phyloP scores from a whole-genome alignment of 1,140 invertebrate genomes.

The Drosophila parvula region DNA sequence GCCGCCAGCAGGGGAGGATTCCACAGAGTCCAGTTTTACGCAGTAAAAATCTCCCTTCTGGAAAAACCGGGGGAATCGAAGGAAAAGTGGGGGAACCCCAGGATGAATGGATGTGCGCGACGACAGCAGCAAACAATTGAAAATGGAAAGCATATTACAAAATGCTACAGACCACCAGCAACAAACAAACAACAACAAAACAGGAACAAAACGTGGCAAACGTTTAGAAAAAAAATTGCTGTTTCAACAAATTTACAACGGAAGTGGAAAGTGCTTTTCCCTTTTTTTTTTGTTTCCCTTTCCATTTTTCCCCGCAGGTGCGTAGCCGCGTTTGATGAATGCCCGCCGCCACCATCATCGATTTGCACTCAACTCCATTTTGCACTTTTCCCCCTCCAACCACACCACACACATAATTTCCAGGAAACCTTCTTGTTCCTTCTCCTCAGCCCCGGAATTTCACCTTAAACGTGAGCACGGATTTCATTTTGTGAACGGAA shows the following conservation, averaged over 20 bases:
- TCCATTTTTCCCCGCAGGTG: conserved; percentile 14
- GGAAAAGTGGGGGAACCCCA: conserved; percentile 30
- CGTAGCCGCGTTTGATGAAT: conserved; percentile 69
- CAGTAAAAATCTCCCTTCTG: background rate
- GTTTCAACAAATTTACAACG: conserved; percentile 82
- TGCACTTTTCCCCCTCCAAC: conserved; percentile 71
- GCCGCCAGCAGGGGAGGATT: conserved; percentile 33
- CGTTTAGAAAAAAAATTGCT: conserved; percentile 81
- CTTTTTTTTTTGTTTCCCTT: conserved; percentile 29
- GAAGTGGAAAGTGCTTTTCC: conserved; percentile 76
- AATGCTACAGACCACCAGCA: conserved; percentile 61
- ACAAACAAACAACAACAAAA: conserved; percentile 41
- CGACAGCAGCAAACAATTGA: conserved; percentile 41
- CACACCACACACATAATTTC: conserved; percentile 63
- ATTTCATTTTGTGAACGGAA: conserved; percentile 65
- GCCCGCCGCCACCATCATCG: conserved; percentile 63
- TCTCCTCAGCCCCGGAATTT: background rate
- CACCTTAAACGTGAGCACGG: conserved; percentile 51
- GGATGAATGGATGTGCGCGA: conserved; percentile 72
- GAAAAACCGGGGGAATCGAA: background rate
- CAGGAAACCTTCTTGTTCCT: conserved; percentile 8
- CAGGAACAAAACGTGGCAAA: conserved; percentile 35
- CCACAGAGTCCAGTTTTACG: conserved; percentile 51
- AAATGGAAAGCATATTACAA: conserved; percentile 81
- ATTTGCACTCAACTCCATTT: conserved; percentile 81